phyloP scores from a whole-genome alignment of 2,113 vertebrate genomes.

The Tetrao urogallus region DNA sequence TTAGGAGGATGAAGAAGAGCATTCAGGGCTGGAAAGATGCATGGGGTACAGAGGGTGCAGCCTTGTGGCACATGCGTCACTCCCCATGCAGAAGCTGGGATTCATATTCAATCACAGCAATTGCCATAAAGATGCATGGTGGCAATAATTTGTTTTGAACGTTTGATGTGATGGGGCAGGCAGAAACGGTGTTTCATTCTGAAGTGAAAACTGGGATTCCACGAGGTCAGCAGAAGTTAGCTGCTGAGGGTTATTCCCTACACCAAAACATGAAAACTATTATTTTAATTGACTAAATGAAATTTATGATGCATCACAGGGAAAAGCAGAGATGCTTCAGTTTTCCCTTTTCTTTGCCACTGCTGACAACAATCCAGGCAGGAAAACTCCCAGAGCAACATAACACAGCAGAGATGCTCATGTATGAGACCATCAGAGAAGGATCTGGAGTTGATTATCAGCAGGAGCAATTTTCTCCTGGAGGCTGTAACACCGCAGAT shows the following conservation, averaged over 20 bases:
- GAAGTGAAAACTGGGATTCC: background rate
- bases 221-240: background rate
- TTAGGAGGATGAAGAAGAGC: background rate
- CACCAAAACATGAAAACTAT: background rate
- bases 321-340: background rate
- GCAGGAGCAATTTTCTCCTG: background rate
- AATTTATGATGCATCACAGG: background rate
- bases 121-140: fast-evolving
- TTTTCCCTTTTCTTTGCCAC: background rate
- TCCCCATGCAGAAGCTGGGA: fast-evolving
- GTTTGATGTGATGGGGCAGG: background rate
- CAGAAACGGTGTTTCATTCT: fast-evolving
- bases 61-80: fast-evolving
- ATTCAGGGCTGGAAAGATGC: background rate
- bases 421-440: background rate
- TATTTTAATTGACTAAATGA: background rate
- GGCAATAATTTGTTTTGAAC: background rate
- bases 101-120: background rate
- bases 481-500: background rate
- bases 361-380: background rate
- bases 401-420: background rate
- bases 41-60: background rate
- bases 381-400: background rate
- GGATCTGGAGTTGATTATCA: background rate
- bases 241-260: background rate